phyloP scores from a whole-genome alignment of 1,140 invertebrate genomes.

The Trichomalopsis sarcophagae region DNA sequence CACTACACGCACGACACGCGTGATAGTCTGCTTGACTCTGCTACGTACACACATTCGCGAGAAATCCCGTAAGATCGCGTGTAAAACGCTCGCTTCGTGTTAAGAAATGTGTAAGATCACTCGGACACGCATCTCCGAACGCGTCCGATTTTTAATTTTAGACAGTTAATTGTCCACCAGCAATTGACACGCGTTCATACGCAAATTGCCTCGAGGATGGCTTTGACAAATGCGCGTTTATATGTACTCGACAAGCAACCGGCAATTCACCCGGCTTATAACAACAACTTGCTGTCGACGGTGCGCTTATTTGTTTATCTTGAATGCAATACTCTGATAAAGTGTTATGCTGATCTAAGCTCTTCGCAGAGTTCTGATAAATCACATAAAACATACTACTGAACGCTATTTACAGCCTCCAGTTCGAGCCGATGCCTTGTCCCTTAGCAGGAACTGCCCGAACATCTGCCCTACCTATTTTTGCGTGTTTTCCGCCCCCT shows the following conservation, averaged over 20 bases:
- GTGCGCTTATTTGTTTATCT: not conserved
- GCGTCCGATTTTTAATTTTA: not conserved
- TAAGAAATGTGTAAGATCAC: not conserved
- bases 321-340: not conserved
- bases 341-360: not conserved
- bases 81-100: not conserved
- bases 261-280: not conserved
- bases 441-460: no score
- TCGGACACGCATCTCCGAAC: not conserved
- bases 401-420: no score
- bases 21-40: not conserved
- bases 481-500: no score
- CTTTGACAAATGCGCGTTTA: not conserved
- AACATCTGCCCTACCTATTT: no score
- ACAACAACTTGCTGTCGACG: not conserved
- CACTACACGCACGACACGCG: not conserved
- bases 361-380: not conserved
- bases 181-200: not conserved
- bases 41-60: not conserved
- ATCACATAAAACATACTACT: not conserved
- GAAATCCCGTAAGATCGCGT: constrained; percentile 15
- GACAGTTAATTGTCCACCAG: not conserved
- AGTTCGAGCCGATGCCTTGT: no score
- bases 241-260: not conserved
- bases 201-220: not conserved